phyloP scores from a whole-genome alignment of 1,140 invertebrate genomes.

The Bombus waltoni region DNA sequence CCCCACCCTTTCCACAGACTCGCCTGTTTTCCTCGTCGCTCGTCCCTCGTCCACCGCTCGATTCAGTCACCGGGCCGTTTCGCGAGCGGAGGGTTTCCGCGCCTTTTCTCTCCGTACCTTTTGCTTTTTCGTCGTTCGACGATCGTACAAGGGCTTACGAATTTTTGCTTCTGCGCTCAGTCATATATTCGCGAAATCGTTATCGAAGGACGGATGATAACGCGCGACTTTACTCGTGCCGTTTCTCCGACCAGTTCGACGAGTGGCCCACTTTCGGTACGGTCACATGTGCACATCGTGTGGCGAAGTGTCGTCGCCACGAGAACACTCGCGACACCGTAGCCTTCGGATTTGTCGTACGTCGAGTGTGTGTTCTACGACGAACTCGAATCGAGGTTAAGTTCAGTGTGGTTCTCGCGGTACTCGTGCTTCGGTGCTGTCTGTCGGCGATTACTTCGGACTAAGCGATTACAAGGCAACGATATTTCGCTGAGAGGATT shows the following conservation, averaged over 20 bases:
- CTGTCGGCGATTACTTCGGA: not conserved
- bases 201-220: not conserved
- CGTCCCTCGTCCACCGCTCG: constrained; percentile 72
- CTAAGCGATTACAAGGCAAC: not conserved
- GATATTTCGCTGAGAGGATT: not conserved
- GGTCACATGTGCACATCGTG: constrained; percentile 70
- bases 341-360: not conserved
- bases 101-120: constrained; percentile 67
- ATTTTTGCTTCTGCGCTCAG: not conserved
- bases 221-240: not conserved
- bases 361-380: not conserved
- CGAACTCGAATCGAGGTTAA: not conserved
- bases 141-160: not conserved
- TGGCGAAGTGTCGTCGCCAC: constrained; percentile 24
- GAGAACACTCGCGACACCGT: constrained; percentile 1
- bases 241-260: not conserved
- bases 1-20: constrained; percentile 17
- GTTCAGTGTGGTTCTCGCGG: constrained; percentile 9
- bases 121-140: not conserved
- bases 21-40: constrained; percentile 53
- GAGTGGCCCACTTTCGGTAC: constrained; percentile 68
- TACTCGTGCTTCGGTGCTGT: not conserved
- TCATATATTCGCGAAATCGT: too few relatives aligned
- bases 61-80: constrained; percentile 81
- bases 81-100: constrained; percentile 76